Percentiles rank a stretch among this genome's conserved stretches.
Evolutionary conservation across 2,113 vertebrate genomes (phyloP).

Genomic region (Semicossyphus pulcher): DNA sequence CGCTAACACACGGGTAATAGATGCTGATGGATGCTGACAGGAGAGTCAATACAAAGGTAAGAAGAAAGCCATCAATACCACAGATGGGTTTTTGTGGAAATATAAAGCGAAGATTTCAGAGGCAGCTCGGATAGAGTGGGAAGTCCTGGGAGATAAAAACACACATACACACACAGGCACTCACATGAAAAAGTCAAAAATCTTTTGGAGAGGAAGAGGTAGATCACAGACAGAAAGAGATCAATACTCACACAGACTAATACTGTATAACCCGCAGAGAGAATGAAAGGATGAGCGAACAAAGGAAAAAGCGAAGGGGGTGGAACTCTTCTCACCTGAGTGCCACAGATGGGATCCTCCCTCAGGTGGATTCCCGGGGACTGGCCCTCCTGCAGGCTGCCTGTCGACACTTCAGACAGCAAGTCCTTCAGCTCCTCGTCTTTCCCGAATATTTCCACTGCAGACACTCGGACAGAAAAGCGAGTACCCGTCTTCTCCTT

Average conservation of each 20-base stretch:
- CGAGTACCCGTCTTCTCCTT: conserved; percentile 92
- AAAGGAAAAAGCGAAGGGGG: conserved; percentile 42
- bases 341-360: conserved; percentile 94
- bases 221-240: conserved; percentile 61
- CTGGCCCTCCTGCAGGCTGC: conserved; percentile 90
- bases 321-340: conserved; percentile 86
- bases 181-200: conserved; percentile 56
- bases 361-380: conserved; percentile 91
- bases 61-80: conserved; percentile 73
- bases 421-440: conserved; percentile 94
- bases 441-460: conserved; percentile 94
- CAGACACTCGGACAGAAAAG: conserved; percentile 95
- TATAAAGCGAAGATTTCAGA: conserved; percentile 55
- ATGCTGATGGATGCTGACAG: conserved; percentile 77
- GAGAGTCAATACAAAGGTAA: conserved; percentile 72
- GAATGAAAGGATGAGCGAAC: conserved; percentile 60
- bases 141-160: conserved; percentile 56
- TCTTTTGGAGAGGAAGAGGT: conserved; percentile 34
- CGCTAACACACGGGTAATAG: conserved; percentile 66
- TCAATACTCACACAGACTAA: conserved; percentile 66
- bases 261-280: conserved; percentile 56
- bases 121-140: conserved; percentile 24
- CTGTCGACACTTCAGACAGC: conserved; percentile 90
- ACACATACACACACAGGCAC: conserved; percentile 17
- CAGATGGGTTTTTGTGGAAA: conserved; percentile 55